Conservation (phyloP, 2,888 invertebrate genomes). For the Linnaemya vulpina region DNA sequence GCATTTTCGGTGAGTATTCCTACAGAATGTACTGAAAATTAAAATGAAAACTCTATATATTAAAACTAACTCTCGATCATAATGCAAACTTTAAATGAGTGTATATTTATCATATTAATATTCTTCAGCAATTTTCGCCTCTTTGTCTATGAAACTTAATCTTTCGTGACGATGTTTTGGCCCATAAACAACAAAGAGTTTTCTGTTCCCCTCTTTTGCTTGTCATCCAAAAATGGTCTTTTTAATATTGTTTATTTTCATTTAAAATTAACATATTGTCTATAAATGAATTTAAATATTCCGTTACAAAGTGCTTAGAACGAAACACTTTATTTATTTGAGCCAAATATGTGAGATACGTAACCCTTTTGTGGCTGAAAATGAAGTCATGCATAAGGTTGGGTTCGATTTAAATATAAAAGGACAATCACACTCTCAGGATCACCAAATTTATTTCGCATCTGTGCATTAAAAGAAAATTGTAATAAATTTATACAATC, state of each 20-base stretch:
- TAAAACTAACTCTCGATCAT: too few species aligned
- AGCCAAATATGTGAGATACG: neutral
- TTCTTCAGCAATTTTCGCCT: neutral
- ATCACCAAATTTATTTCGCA: conserved; percentile 43
- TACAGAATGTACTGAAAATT: neutral
- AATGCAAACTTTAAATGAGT: too few species aligned
- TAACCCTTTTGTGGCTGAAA: conserved; percentile 24
- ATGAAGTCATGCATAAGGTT: conserved; percentile 72
- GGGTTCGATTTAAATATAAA: conserved; percentile 54
- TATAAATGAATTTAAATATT: conserved; percentile 59
- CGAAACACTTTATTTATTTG: neutral
- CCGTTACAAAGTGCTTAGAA: conserved; percentile 27
- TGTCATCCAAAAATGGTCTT: neutral
- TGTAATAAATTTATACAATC: neutral
- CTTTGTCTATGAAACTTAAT: conserved; percentile 20
- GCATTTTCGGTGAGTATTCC: conserved; percentile 93
- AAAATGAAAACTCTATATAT: neutral
- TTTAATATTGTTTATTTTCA: neutral
- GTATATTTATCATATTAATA: neutral
- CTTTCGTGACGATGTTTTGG: conserved; percentile 28
- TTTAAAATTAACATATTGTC: conserved; percentile 57
- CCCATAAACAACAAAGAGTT: conserved; percentile 4
- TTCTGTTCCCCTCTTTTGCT: conserved; percentile 16
- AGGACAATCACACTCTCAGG: conserved; percentile 47
- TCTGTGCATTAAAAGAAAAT: conserved; percentile 10